Conservation (phyloP, 92 coral and sea anemone species). For the Heliopora coerulea region DNA sequence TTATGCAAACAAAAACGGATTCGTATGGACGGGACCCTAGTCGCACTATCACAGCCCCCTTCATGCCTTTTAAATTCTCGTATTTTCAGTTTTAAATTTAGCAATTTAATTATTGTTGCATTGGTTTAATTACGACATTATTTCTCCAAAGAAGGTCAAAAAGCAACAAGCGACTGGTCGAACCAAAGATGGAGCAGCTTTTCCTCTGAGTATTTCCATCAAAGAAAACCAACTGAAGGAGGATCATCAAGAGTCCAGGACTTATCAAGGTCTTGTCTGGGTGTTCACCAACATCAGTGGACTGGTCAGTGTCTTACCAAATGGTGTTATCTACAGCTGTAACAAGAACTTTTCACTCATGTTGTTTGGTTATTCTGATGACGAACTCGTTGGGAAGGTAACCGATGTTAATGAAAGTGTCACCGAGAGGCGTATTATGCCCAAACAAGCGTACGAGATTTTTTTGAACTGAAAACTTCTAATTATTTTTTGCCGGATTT, state of each 20-base stretch:
- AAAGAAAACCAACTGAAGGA: conserved; percentile 64
- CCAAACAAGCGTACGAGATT: too few species aligned
- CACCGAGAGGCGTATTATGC: too few species aligned
- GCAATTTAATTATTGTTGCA: too few species aligned
- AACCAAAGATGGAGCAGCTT: conserved; percentile 87
- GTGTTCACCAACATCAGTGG: conserved; percentile 96
- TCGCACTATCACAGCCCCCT: too few species aligned
- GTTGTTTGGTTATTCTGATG: conserved; percentile 86
- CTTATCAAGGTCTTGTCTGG: conserved; percentile 77
- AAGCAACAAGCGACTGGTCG: conserved; percentile 93
- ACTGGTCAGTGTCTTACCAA: conserved; percentile 72
- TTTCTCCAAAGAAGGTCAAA: conserved; percentile 54
- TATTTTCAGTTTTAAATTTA: too few species aligned
- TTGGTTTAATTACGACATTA: too few species aligned
- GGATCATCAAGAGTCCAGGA: conserved; percentile 5
- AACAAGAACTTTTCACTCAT: conserved; percentile 85
- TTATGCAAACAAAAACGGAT: too few species aligned
- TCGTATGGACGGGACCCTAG: too few species aligned
- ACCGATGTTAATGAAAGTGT: neutral
- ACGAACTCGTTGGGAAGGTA: conserved; percentile 87
- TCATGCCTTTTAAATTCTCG: too few species aligned
- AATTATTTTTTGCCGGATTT: too few species aligned
- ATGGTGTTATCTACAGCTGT: conserved; percentile 77
- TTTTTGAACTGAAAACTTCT: too few species aligned
- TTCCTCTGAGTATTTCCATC: conserved; percentile 80